Evolutionary conservation across 2,113 vertebrate species (phyloP).

Genomic region (Solenodon paradoxus): DNA sequence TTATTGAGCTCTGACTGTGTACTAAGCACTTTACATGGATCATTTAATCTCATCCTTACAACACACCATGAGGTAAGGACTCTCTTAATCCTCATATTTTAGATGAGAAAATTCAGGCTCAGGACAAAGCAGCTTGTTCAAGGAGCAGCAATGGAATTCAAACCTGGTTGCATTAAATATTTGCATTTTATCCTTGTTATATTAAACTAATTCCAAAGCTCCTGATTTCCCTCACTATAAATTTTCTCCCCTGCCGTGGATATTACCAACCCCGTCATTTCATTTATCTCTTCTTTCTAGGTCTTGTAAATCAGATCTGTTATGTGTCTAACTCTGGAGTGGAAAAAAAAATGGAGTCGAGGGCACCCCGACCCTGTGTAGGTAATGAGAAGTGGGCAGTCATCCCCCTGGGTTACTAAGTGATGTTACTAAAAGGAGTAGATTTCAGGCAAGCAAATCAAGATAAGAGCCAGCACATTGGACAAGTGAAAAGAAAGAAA

Average conservation of each 20-base stretch:
- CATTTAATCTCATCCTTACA: constrained; percentile 26
- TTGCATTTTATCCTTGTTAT: neutral
- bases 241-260: neutral
- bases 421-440: neutral
- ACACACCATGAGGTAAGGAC: neutral
- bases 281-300: neutral
- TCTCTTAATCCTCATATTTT: neutral
- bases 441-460: neutral
- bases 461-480: neutral
- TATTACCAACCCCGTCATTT: neutral
- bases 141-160: constrained; percentile 13
- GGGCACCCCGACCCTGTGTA: too few relatives aligned
- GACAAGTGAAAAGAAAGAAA: neutral
- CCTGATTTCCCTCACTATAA: neutral
- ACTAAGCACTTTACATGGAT: neutral
- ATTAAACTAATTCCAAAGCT: neutral
- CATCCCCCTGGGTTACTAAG: neutral
- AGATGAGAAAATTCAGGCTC: neutral
- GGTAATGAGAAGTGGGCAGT: neutral
- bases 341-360: neutral
- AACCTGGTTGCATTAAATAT: neutral
- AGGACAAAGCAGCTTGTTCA: neutral
- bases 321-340: neutral
- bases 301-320: neutral
- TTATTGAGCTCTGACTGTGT: neutral